Conservation (phyloP, 2,113 vertebrate species). For the Pachyramphus minor region DNA sequence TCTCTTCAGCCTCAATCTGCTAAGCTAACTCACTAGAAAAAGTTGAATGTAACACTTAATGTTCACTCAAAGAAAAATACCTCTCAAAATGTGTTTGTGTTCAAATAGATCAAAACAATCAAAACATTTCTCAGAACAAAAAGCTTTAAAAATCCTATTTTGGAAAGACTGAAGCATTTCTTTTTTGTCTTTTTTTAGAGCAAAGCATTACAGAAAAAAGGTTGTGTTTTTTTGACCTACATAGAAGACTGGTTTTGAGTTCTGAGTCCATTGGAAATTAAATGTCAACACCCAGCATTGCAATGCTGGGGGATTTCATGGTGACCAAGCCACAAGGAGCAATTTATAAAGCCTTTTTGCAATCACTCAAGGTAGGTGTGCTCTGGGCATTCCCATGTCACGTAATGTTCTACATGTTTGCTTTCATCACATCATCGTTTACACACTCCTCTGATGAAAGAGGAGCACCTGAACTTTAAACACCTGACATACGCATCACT, state of each 20-base stretch:
- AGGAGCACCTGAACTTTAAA: background rate
- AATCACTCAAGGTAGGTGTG: background rate
- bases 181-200: background rate
- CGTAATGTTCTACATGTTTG: background rate
- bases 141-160: background rate
- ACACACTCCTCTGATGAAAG: background rate
- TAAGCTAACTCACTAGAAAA: background rate
- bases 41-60: background rate
- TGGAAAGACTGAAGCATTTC: background rate
- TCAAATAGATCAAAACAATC: constrained; percentile 40
- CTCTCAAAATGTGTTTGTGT: background rate
- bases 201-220: background rate
- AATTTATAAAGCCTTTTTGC: background rate
- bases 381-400: background rate
- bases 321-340: background rate
- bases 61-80: background rate
- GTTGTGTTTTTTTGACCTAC: background rate
- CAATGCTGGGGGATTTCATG: background rate
- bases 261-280: background rate
- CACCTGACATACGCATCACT: fast-evolving
- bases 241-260: background rate
- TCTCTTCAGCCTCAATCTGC: background rate
- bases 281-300: background rate
- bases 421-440: background rate
- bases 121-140: constrained; percentile 27